phyloP scores from a whole-genome alignment of 2,113 vertebrate species.

The Rhinopomastus cyanomelas region DNA sequence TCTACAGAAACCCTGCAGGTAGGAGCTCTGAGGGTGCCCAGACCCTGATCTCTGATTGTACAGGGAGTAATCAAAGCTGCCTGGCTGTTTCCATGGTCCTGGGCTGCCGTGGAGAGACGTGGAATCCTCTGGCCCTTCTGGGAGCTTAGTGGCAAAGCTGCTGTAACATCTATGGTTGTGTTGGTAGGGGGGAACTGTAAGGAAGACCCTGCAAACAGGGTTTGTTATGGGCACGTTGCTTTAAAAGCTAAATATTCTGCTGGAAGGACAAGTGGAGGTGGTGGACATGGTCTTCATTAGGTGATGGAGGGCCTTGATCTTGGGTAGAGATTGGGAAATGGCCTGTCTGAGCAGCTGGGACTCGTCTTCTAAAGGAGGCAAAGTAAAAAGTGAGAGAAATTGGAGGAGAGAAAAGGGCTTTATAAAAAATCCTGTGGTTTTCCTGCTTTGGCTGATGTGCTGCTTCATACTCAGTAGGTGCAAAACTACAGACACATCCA shows the following conservation, averaged over 20 bases:
- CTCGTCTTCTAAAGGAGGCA: background rate
- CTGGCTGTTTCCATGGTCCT: background rate
- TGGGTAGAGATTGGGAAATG: background rate
- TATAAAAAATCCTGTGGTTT: background rate
- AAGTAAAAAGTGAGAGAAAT: background rate
- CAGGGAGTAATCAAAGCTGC: background rate
- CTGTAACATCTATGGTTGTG: fast-evolving
- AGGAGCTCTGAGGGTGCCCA: background rate
- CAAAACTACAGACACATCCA: fast-evolving
- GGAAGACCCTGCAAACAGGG: background rate
- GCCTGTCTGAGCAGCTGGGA: no score
- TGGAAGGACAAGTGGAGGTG: background rate
- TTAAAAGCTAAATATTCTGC: background rate
- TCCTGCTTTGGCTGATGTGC: background rate
- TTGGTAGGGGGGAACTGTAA: background rate
- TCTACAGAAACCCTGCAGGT: slow-evolving; percentile 92
- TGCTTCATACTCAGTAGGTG: fast-evolving
- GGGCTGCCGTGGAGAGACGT: background rate
- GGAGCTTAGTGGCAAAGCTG: background rate
- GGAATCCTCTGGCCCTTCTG: background rate
- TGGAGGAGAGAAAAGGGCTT: background rate
- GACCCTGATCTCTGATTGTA: background rate
- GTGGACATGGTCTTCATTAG: background rate
- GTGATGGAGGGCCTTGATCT: background rate
- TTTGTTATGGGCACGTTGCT: background rate